Conservation (phyloP, 2,888 invertebrate species). For the Eucera pruinosa region DNA sequence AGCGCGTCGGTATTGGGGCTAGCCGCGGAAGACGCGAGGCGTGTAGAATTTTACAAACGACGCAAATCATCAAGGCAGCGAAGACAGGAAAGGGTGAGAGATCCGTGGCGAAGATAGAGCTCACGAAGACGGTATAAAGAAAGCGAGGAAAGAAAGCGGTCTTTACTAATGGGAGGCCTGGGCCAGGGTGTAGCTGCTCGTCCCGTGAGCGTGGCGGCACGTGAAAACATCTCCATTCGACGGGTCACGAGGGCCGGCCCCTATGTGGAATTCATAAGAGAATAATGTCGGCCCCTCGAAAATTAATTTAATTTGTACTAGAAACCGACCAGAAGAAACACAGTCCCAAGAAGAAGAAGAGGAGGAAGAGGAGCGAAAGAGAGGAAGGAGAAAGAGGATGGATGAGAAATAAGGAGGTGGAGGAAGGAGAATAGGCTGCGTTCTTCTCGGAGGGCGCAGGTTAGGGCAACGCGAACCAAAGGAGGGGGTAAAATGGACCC, state of each 20-base stretch:
- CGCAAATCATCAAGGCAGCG: too few species aligned
- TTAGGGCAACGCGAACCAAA: slow-evolving; percentile 66
- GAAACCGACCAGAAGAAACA: slow-evolving; percentile 68
- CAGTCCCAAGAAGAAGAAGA: slow-evolving; percentile 3
- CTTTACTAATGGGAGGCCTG: slow-evolving; percentile 72
- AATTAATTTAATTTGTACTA: slow-evolving; percentile 83
- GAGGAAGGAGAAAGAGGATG: not conserved
- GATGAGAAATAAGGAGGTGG: slow-evolving; percentile 13
- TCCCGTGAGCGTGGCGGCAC: slow-evolving; percentile 61
- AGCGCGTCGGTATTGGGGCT: too few species aligned
- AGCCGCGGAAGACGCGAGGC: too few species aligned
- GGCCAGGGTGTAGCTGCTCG: slow-evolving; percentile 55
- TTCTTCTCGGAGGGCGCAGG: slow-evolving; percentile 65
- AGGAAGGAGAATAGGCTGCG: slow-evolving; percentile 43
- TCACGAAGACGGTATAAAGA: slow-evolving; percentile 53
- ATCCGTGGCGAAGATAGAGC: slow-evolving; percentile 38
- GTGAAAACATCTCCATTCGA: slow-evolving; percentile 79
- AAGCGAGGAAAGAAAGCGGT: slow-evolving; percentile 61
- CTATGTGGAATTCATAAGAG: slow-evolving; percentile 79
- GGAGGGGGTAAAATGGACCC: slow-evolving; percentile 72
- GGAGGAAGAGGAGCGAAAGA: not conserved
- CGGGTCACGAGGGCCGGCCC: slow-evolving; percentile 67
- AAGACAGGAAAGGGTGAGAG: slow-evolving; percentile 7
- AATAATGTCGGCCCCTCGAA: slow-evolving; percentile 79
- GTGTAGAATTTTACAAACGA: not conserved